phyloP scores from a whole-genome alignment of 2,797 vertebrate genomes.

The Chelon auratus region DNA sequence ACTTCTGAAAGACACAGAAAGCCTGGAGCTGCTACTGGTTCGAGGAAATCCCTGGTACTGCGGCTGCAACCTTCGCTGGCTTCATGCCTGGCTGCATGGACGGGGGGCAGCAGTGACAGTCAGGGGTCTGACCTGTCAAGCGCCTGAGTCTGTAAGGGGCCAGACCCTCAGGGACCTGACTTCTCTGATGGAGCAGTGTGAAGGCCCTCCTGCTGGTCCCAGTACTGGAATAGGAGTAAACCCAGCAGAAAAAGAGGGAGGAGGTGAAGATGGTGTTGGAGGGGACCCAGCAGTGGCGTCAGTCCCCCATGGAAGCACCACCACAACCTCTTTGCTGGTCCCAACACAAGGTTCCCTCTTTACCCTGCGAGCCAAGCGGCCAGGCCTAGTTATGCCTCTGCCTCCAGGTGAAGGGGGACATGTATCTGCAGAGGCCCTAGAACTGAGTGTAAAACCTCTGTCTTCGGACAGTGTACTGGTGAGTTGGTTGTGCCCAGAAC shows the following conservation, averaged over 20 bases:
- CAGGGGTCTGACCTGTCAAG: conserved; percentile 92
- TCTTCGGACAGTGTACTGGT: conserved; percentile 92
- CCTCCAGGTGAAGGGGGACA: conserved; percentile 84
- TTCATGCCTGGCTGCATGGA: conserved; percentile 91
- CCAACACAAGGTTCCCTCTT: conserved; percentile 92
- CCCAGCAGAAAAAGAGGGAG: conserved; percentile 71
- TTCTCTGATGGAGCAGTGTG: conserved; percentile 92
- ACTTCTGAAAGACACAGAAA: conserved; percentile 91
- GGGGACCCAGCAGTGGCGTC: conserved; percentile 72
- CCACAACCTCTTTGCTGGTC: conserved; percentile 74
- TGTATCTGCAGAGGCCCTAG: conserved; percentile 85
- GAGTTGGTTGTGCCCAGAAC: conserved; percentile 88
- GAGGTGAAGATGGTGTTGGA: conserved; percentile 64
- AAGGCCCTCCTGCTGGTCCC: conserved; percentile 77
- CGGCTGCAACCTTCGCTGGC: conserved; percentile 94
- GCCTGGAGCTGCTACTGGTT: conserved; percentile 90
- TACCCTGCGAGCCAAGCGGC: conserved; percentile 89
- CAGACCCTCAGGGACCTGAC: conserved; percentile 89
- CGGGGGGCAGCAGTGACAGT: conserved; percentile 89
- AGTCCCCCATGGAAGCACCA: conserved; percentile 69
- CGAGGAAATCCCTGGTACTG: conserved; percentile 96
- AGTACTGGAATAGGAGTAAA: conserved; percentile 67
- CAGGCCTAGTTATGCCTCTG: conserved; percentile 86
- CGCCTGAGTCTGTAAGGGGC: conserved; percentile 90
- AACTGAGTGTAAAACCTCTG: conserved; percentile 90